phyloP scores from a whole-genome alignment of 2,888 invertebrate species.

The Rhamphomyia laevipes region DNA sequence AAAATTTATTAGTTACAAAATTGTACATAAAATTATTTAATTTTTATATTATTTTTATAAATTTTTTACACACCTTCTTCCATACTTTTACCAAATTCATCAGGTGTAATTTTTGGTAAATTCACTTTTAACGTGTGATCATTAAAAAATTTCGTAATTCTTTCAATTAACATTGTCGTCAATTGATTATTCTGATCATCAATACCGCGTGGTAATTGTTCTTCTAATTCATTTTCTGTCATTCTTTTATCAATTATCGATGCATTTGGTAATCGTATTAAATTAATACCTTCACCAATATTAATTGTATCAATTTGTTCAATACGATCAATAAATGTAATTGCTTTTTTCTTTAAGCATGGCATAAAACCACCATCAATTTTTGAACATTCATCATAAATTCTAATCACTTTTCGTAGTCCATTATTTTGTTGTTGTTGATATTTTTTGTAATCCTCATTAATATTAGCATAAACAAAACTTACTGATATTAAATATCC shows the following conservation, averaged over 20 bases:
- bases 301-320: slow-evolving; percentile 55
- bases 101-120: slow-evolving; percentile 57
- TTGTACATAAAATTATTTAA: background rate
- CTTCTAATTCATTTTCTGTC: slow-evolving; percentile 58
- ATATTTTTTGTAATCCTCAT: background rate
- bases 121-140: slow-evolving; percentile 65
- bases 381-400: slow-evolving; percentile 68
- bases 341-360: slow-evolving; percentile 71
- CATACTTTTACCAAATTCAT: slow-evolving; percentile 55
- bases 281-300: slow-evolving; percentile 54
- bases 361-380: slow-evolving; percentile 54
- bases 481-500: slow-evolving; percentile 4
- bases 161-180: slow-evolving; percentile 57
- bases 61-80: slow-evolving; percentile 53
- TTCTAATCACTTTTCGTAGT: slow-evolving; percentile 51
- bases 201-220: slow-evolving; percentile 51
- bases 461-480: slow-evolving; percentile 6
- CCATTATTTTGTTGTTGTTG: slow-evolving; percentile 39
- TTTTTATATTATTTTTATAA: background rate
- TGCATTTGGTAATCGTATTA: slow-evolving; percentile 44
- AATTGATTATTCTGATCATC: slow-evolving; percentile 56
- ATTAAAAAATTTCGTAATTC: slow-evolving; percentile 57
- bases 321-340: slow-evolving; percentile 64
- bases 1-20: background rate
- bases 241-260: slow-evolving; percentile 27